phyloP scores from a whole-genome alignment of 2,113 vertebrate species.

The Phalacrocorax carbo region DNA sequence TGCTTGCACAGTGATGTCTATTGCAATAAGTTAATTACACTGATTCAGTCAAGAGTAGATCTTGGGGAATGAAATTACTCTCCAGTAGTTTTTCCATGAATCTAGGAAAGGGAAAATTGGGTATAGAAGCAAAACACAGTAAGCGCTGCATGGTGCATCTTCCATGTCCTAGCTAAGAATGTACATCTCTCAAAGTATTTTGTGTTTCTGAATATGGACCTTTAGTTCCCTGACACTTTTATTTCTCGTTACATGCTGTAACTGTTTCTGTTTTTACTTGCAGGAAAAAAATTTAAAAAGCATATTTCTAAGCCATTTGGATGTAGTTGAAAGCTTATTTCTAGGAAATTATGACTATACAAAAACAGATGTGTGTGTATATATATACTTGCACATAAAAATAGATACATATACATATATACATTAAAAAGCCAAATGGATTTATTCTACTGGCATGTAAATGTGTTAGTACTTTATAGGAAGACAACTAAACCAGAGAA shows the following conservation, averaged over 20 bases:
- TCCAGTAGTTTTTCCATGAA: background rate
- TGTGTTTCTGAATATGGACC: background rate
- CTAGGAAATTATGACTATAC: background rate
- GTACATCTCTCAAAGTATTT: background rate
- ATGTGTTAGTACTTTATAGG: background rate
- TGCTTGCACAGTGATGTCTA: background rate
- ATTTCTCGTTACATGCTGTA: background rate
- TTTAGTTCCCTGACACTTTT: background rate
- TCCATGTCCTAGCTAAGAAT: background rate
- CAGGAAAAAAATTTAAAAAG: background rate
- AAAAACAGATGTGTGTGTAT: background rate
- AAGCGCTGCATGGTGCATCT: background rate
- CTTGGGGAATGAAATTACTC: background rate
- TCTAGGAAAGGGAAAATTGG: background rate
- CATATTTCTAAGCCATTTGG: background rate
- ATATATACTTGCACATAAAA: background rate
- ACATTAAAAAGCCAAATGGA: background rate
- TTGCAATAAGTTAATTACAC: background rate
- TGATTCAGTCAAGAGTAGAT: background rate
- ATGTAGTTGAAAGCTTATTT: background rate
- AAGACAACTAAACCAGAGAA: background rate
- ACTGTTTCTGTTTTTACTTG: background rate
- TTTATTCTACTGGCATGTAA: background rate
- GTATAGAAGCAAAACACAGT: background rate
- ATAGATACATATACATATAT: background rate